These are phyloP conservation scores for Phocides pigmalion DNA, from an alignment of 1,140 invertebrate species.

Conservation along the genomic window DNA sequence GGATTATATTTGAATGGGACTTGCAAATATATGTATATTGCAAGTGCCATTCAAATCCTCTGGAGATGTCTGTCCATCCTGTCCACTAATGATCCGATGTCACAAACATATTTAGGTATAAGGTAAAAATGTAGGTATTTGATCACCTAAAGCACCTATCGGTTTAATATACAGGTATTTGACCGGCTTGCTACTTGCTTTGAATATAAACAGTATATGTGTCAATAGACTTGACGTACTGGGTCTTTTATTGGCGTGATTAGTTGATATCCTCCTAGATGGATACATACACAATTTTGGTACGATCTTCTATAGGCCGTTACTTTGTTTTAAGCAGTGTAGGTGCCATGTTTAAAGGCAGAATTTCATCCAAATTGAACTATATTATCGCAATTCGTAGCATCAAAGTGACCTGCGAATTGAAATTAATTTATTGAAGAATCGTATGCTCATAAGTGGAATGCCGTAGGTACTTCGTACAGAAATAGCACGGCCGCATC, in stretches of 20 bases:
- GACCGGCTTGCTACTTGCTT: constrained; percentile 57
- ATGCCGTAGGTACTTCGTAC: constrained; percentile 28
- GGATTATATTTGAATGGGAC: too few species aligned
- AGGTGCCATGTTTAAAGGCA: constrained; percentile 4
- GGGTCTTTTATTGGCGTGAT: constrained; percentile 49
- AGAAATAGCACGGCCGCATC: constrained; percentile 35
- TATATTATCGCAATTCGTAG: constrained; percentile 10
- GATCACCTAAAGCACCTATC: too few species aligned
- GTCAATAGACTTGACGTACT: constrained; percentile 50
- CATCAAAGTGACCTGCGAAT: constrained; percentile 27
- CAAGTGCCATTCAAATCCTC: too few species aligned
- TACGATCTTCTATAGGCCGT: constrained; percentile 4
- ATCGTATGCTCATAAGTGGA: constrained; percentile 28
- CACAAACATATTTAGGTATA: too few species aligned
- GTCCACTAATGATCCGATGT: too few species aligned
- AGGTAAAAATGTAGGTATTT: too few species aligned
- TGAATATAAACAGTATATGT: constrained; percentile 62
- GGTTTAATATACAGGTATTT: constrained; percentile 71
- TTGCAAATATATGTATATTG: too few species aligned
- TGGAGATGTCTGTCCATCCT: too few species aligned
- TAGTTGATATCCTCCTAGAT: constrained; percentile 26
- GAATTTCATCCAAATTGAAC: constrained; percentile 9
- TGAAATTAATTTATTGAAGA: constrained; percentile 37
- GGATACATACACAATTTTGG: constrained; percentile 1
- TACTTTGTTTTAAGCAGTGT: constrained; percentile 5